Percentiles rank a stretch among this genome's conserved stretches.
Evolutionary conservation across 1,140 invertebrate genomes (phyloP).

Genomic region (Bradysia coprophila): DNA sequence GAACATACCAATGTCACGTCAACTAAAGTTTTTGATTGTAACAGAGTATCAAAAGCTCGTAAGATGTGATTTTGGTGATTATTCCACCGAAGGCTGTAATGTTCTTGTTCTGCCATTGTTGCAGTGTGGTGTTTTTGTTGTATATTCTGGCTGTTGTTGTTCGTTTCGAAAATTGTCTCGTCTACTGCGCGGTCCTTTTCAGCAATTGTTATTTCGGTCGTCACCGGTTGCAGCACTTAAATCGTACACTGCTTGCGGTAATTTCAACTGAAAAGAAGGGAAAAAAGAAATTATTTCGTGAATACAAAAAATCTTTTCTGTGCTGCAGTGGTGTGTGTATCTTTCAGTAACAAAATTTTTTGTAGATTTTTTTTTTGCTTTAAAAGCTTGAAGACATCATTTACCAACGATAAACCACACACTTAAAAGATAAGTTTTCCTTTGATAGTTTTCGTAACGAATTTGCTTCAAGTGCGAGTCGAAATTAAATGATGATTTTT

Average conservation of each 20-base stretch:
- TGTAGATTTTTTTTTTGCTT: too few relatives aligned
- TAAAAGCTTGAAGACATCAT: too few relatives aligned
- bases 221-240: not conserved
- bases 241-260: not conserved
- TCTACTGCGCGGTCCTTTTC: not conserved
- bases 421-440: too few relatives aligned
- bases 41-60: constrained; percentile 62
- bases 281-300: too few relatives aligned
- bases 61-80: constrained; percentile 77
- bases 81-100: constrained; percentile 82
- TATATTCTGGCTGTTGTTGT: not conserved
- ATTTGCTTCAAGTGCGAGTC: too few relatives aligned
- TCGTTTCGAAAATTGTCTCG: constrained; percentile 1
- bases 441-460: too few relatives aligned
- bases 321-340: too few relatives aligned
- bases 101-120: constrained; percentile 40
- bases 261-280: not conserved
- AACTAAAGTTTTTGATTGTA: constrained; percentile 67
- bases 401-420: too few relatives aligned
- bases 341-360: too few relatives aligned
- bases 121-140: constrained; percentile 1
- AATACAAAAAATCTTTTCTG: too few relatives aligned
- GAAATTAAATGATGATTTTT: too few relatives aligned
- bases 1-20: constrained; percentile 79
- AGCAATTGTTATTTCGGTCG: not conserved